phyloP scores from a whole-genome alignment of 2,797 vertebrate genomes.

The Babyrousa celebensis region DNA sequence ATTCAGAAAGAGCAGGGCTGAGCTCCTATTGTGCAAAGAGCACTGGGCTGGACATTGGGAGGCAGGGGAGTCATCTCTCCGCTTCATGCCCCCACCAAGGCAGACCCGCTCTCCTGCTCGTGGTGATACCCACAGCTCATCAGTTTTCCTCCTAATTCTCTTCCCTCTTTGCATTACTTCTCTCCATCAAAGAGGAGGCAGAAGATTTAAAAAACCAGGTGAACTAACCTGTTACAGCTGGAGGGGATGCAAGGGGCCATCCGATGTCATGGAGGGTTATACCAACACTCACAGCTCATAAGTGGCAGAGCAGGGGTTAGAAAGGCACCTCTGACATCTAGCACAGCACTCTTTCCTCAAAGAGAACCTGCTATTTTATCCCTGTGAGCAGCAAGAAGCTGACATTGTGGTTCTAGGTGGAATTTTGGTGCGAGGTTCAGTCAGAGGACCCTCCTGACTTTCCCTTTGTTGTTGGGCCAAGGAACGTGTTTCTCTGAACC shows the following conservation, averaged over 20 bases:
- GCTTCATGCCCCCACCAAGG: fast-evolving
- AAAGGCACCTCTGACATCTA: neutral
- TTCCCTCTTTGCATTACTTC: neutral
- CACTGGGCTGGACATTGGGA: neutral
- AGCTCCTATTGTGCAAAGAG: neutral
- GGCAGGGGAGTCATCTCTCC: neutral
- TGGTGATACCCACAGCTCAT: neutral
- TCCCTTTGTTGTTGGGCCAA: neutral
- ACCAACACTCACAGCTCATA: fast-evolving
- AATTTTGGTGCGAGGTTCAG: neutral
- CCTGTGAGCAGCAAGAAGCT: neutral
- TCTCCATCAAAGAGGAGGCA: neutral
- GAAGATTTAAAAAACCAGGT: neutral
- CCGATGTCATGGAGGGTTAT: no score
- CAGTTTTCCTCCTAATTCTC: neutral
- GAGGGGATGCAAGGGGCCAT: neutral
- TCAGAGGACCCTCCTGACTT: neutral
- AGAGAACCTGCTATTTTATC: neutral
- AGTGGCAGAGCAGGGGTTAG: neutral
- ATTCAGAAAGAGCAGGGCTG: neutral
- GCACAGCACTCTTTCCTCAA: neutral
- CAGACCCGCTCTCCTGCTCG: neutral
- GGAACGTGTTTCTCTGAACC: neutral
- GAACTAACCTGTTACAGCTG: neutral
- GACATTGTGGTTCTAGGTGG: neutral